phyloP scores from a whole-genome alignment of 2,797 vertebrate species.

The Aphelocoma californica region DNA sequence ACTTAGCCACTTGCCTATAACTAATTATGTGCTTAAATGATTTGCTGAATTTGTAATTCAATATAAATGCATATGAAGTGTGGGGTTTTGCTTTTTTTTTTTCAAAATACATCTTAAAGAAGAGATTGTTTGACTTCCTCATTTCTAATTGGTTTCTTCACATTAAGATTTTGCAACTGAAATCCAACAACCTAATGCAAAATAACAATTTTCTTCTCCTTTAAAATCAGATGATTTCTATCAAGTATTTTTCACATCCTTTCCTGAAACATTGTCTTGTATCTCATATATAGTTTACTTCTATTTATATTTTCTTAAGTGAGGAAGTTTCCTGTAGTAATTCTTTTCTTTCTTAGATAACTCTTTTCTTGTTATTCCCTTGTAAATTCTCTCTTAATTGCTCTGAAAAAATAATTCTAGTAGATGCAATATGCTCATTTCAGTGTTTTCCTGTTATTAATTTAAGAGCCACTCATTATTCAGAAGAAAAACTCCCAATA shows the following conservation, averaged over 20 bases:
- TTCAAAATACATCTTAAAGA: neutral
- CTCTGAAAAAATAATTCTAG: neutral
- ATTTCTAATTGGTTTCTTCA: neutral
- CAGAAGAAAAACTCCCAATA: neutral
- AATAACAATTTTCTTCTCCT: neutral
- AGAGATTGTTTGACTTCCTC: neutral
- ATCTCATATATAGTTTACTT: neutral
- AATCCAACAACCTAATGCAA: neutral
- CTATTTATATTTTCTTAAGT: neutral
- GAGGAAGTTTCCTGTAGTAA: neutral
- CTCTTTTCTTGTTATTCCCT: neutral
- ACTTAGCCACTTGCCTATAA: neutral
- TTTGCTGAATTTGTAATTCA: slow-evolving; percentile 16
- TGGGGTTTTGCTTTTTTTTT: neutral
- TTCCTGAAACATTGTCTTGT: neutral
- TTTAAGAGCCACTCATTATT: neutral
- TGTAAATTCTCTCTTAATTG: neutral
- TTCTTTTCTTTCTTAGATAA: neutral
- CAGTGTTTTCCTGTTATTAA: neutral
- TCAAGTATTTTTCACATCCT: neutral
- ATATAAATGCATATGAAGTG: neutral
- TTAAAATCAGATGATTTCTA: neutral
- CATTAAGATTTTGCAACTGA: neutral
- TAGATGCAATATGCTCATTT: neutral
- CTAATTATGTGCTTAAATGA: slow-evolving; percentile 27